Evolutionary conservation across 2,888 invertebrate species (phyloP), one percentile per base, ranked within the genome.

Genomic region (Chaetogeoica ovagalla): DNA sequence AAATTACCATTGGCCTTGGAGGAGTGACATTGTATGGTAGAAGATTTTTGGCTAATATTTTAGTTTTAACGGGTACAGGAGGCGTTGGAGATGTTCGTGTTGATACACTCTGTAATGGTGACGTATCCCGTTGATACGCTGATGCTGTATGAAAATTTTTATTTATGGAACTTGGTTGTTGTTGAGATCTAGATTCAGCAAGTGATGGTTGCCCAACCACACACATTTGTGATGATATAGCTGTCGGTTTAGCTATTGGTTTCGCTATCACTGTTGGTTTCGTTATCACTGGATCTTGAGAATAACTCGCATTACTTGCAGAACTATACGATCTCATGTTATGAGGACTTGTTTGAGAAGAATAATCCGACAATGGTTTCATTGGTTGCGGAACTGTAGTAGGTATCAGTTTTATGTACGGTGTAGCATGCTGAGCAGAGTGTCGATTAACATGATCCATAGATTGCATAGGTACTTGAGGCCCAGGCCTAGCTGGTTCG

Each of bases 21-120:
- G 95, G 95, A 68, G 95, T 95, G 43, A 96, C 93, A 86, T 93
- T 95, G 85, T 94, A 95, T 0, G 95, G 94, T 83, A 96, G 87
- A 76, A 95, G 87, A 83, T 92, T 93, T 86, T 94, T 91, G 21
- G 88, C 89, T 76, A 83, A 65, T 15, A 37, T 69, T 68, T 81
- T 81, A 11, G 48, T 60, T 62, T 81, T 81, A 15, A 69, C 59
- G 9, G 81, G 81, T 30, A 81, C 19, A 63, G 69, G 59, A n/a
- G 81, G 65, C 30, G 52, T 63, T 30, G 79, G 71, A n/a, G 79
- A 71, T 13, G 63, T 55, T 0, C 39, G 39, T 39, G 62, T 63
- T 43, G 65, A 23, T 21, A 63, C 48, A 11, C 23, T 23, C 17
- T 74, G 60, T 17, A 52, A 15, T n/a, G 39, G 19, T 21, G 75